Evolutionary conservation across 2,797 vertebrate genomes (phyloP).

Genomic region (Sardinella longiceps): DNA sequence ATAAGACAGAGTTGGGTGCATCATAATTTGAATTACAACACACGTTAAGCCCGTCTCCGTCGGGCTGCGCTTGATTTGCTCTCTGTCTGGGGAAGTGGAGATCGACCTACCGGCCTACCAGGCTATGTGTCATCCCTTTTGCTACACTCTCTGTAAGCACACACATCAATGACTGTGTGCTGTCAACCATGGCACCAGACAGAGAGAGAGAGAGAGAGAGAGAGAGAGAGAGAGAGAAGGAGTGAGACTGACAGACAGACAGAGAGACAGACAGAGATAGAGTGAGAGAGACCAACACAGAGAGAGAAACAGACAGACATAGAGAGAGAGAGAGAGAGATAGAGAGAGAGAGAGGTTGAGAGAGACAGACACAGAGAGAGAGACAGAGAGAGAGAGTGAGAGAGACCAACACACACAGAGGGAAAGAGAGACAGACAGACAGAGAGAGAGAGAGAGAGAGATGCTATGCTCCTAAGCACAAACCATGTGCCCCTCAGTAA

Average conservation of each 20-base stretch:
- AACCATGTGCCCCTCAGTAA: neutral
- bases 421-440: neutral
- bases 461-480: neutral
- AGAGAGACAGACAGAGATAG: neutral
- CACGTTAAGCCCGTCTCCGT: too few species aligned
- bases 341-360: neutral
- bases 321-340: neutral
- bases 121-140: too few species aligned
- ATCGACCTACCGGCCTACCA: too few species aligned
- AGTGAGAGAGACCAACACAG: neutral
- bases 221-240: neutral
- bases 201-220: neutral
- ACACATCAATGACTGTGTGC: too few species aligned
- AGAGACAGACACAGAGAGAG: too few species aligned
- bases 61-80: too few species aligned
- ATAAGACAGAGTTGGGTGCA: too few species aligned
- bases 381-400: neutral
- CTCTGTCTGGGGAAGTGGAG: too few species aligned
- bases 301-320: neutral
- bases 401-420: too few species aligned
- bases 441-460: neutral
- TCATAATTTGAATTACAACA: too few species aligned
- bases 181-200: too few species aligned
- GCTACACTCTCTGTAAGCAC: too few species aligned
- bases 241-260: neutral